A percentile compares a stretch with the other conserved stretches of the same genome.
Conservation (phyloP, 2,113 vertebrate species). For the Hemichromis elongatus region DNA sequence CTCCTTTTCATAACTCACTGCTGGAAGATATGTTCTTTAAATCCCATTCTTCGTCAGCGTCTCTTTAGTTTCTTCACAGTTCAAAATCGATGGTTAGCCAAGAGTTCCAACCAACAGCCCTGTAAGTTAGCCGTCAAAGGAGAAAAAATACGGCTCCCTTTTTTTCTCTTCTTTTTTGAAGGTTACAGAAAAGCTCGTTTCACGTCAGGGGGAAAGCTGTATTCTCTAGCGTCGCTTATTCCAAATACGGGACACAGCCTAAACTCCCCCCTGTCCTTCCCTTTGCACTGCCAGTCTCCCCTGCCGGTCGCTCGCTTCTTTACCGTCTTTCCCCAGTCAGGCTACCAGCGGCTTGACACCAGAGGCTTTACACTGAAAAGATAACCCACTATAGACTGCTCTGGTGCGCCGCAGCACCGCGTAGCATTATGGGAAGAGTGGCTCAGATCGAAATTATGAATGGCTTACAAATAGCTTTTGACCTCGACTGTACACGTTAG, state of each 20-base stretch:
- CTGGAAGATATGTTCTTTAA: conserved; percentile 51
- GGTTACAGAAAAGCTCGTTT: conserved; percentile 32
- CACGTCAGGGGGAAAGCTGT: conserved; percentile 29
- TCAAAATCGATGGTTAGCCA: conserved; percentile 3
- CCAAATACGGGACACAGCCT: conserved; percentile 64
- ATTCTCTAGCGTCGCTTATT: conserved; percentile 49
- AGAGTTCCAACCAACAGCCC: conserved; percentile 1
- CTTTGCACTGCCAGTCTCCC: conserved; percentile 47
- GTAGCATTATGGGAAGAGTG: conserved; percentile 46
- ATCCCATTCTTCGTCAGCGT: conserved; percentile 58
- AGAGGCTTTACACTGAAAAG: conserved; percentile 7
- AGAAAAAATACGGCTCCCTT: neutral
- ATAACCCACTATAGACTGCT: neutral
- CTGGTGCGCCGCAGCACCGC: neutral
- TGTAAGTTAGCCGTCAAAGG: conserved; percentile 1
- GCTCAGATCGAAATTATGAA: conserved; percentile 2
- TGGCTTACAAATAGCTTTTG: neutral
- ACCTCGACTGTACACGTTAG: neutral
- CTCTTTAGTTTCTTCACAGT: conserved; percentile 37
- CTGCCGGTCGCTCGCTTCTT: conserved; percentile 60
- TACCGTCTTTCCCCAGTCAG: conserved; percentile 53
- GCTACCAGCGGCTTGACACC: conserved; percentile 35
- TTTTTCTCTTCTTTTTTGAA: neutral
- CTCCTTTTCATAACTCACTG: conserved; percentile 36
- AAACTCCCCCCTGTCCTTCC: conserved; percentile 30